These are phyloP conservation scores for Drosophila grimshawi DNA, from an alignment of 1,140 invertebrate species.

Conservation along the genomic window DNA sequence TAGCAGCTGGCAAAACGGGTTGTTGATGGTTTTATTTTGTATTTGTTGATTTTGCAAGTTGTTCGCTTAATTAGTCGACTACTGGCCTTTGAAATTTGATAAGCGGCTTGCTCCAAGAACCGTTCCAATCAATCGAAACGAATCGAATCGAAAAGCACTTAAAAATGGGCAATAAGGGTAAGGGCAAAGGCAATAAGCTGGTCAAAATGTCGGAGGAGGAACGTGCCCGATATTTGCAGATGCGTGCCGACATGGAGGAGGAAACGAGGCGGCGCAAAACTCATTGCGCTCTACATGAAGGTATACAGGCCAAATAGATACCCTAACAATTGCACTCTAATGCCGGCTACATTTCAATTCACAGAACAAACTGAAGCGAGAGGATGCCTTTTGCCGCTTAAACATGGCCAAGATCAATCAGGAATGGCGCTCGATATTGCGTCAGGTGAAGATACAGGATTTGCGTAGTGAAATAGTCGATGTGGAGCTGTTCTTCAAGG, in stretches of 20 bases:
- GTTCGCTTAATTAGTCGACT: conserved; percentile 53
- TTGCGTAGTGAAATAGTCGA: conserved; percentile 88
- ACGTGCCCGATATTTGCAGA: conserved; percentile 90
- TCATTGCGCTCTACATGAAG: conserved; percentile 91
- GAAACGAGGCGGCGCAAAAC: conserved; percentile 90
- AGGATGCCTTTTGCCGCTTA: conserved; percentile 90
- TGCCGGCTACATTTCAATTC: neutral
- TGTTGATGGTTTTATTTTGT: conserved; percentile 29
- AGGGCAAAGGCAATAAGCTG: conserved; percentile 89
- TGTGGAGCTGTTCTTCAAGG: conserved; percentile 73
- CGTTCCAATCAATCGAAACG: conserved; percentile 12
- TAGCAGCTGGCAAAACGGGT: conserved; percentile 16
- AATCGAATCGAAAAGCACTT: conserved; percentile 2
- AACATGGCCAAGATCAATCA: conserved; percentile 94
- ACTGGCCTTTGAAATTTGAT: conserved; percentile 61
- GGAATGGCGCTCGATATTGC: conserved; percentile 91
- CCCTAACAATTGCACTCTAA: neutral
- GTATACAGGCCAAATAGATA: conserved; percentile 82
- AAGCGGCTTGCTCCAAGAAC: conserved; percentile 45
- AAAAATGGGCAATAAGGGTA: conserved; percentile 88
- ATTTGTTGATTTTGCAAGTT: conserved; percentile 27
- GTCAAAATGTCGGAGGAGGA: conserved; percentile 93
- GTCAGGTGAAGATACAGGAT: conserved; percentile 90
- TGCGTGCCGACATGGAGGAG: conserved; percentile 91
- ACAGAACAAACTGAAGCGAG: conserved; percentile 91